Base-by-base conservation (phyloP, 1,140 invertebrate genomes). In the Stenopsyche tienmushanensis region DNA sequence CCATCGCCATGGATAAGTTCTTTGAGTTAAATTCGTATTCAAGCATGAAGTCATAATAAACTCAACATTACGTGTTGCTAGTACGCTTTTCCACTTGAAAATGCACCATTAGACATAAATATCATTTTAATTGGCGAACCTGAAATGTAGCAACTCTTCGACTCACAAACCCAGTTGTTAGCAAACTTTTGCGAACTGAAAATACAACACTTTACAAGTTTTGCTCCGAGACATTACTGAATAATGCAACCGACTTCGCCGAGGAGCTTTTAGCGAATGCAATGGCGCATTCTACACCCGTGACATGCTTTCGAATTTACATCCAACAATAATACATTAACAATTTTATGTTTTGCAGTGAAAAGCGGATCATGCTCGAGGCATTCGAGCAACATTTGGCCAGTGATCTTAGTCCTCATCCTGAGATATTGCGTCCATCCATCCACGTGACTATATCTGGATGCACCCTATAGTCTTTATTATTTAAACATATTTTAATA, bases 151-250 rank as follows among this genome's bases (percentile, higher is more conserved):
- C n/a, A n/a, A n/a, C n/a, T n/a, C n/a, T n/a, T n/a, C n/a, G n/a
- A n/a, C n/a, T 34, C 29, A 34, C 29, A 34, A 7, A 7, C 29
- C 29, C 29, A 34, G 5, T 34, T 44, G 41, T 44, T 50, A 50
- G 47, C 21, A 50, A 50, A 50, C 47, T 50, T 50, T n/a, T 5
- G 3, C 21, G 47, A 18, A 9, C 7, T 23, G 47, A 50, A 50
- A 50, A 50, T 20, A 50, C 47, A 50, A 50, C 47, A 50, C 47
- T 50, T 50, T n/a, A 3, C 47, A 50, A 50, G 47, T 50, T 45
- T 45, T 7, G 9, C 44, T 45, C 44, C 5, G 44, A 34, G 47
- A 50, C 47, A 3, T 21, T 3, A 20, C 47, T 50, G 47, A 50
- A 50, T 50, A 50, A 50, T 50, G 47, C 47, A 50, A 20, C 21